Conservation (phyloP, 2,113 vertebrate genomes). For the Geococcyx californianus region DNA sequence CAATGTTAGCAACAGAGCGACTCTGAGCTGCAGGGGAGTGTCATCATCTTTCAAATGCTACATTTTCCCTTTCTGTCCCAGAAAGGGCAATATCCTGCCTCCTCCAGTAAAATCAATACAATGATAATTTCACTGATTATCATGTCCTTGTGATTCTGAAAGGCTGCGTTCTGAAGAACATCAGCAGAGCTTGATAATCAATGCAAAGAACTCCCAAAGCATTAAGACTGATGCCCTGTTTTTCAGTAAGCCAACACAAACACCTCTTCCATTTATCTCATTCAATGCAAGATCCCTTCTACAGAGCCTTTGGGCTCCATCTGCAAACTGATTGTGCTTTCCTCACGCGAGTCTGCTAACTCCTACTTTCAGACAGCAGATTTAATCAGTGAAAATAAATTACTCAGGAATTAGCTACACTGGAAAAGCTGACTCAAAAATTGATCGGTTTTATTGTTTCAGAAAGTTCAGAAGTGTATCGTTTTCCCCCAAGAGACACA, state of each 20-base stretch:
- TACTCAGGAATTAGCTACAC: not conserved
- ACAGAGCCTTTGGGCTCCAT: not conserved
- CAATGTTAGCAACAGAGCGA: too few relatives aligned
- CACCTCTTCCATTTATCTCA: not conserved
- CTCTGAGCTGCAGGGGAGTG: too few relatives aligned
- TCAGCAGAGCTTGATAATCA: not conserved
- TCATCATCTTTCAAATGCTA: too few relatives aligned
- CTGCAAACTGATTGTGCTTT: not conserved
- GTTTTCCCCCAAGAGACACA: not conserved
- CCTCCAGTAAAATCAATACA: not conserved
- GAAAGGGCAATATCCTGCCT: not conserved
- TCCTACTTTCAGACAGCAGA: not conserved
- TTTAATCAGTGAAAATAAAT: not conserved
- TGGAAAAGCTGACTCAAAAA: not conserved
- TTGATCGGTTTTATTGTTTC: not conserved
- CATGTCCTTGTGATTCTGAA: not conserved
- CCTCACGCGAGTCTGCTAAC: not conserved
- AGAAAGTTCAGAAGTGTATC: not conserved
- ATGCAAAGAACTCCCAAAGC: not conserved
- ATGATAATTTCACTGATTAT: not conserved
- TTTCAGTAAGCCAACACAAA: not conserved
- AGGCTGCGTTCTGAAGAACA: not conserved
- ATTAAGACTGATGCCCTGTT: not conserved
- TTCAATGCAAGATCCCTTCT: not conserved
- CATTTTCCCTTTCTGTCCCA: not conserved